Conservation (phyloP, 2,797 vertebrate species). For the Yasuhikotakia modesta region DNA sequence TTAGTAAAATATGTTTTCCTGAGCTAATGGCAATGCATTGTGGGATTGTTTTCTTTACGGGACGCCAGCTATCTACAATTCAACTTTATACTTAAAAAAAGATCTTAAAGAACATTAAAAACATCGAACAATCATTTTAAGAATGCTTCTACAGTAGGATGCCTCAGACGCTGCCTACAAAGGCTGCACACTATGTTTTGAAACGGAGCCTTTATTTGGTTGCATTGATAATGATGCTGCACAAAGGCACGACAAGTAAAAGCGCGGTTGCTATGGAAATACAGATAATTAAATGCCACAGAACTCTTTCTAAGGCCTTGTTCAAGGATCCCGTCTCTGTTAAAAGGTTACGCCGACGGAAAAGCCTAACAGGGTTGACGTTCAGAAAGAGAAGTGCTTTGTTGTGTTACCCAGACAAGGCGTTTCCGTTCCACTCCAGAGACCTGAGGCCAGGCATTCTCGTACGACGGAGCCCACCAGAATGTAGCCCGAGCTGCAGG, state of each 20-base stretch:
- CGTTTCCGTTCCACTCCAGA: slow-evolving; percentile 94
- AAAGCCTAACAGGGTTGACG: slow-evolving; percentile 10
- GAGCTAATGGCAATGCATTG: neutral
- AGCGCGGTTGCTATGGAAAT: slow-evolving; percentile 23
- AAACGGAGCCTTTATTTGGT: neutral
- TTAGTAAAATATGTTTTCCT: neutral
- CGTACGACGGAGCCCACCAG: slow-evolving; percentile 91
- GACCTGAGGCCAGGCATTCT: slow-evolving; percentile 93
- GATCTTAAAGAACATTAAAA: too few species aligned
- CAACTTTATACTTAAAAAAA: too few species aligned
- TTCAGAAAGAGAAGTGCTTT: slow-evolving; percentile 12
- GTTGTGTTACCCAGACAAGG: slow-evolving; percentile 85
- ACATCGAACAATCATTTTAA: too few species aligned
- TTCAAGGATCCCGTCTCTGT: neutral
- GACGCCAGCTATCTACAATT: too few species aligned
- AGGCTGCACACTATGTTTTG: neutral
- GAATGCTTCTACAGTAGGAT: too few species aligned
- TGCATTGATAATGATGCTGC: neutral
- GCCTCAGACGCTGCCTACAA: neutral
- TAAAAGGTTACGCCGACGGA: slow-evolving; percentile 11
- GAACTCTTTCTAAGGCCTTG: neutral
- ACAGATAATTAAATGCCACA: slow-evolving; percentile 7
- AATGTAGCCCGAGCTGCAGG: slow-evolving; percentile 90
- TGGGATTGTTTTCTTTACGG: neutral
- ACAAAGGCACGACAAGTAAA: neutral